Conservation (phyloP, 2,888 invertebrate genomes). For the Elegia similella region DNA sequence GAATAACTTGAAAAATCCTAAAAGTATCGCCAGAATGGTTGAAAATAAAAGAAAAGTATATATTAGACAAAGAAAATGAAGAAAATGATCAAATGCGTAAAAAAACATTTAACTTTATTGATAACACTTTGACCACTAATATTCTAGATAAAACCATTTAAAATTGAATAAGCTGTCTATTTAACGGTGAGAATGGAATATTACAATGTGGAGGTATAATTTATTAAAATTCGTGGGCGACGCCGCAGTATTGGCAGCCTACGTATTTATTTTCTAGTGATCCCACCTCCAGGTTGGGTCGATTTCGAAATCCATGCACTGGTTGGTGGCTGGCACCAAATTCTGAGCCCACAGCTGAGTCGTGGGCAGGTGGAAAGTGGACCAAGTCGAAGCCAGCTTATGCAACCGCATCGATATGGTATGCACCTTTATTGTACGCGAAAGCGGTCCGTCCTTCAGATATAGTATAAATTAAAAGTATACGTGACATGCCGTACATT, state of each 20-base stretch:
- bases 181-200: slow-evolving; percentile 34
- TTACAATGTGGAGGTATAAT: slow-evolving; percentile 43
- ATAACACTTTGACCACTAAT: slow-evolving; percentile 1
- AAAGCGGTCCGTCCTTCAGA: slow-evolving; percentile 56
- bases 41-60: background rate
- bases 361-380: slow-evolving; percentile 78
- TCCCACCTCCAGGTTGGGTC: slow-evolving; percentile 43
- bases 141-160: background rate
- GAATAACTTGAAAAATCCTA: too few species aligned
- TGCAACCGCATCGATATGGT: slow-evolving; percentile 62
- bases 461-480: slow-evolving; percentile 28
- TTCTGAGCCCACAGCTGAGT: slow-evolving; percentile 62
- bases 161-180: slow-evolving; percentile 19
- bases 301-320: slow-evolving; percentile 66
- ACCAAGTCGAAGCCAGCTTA: slow-evolving; percentile 53
- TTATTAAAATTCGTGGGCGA: slow-evolving; percentile 49
- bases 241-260: slow-evolving; percentile 47
- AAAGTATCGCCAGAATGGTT: background rate
- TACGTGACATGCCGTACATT: background rate
- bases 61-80: background rate
- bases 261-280: slow-evolving; percentile 42
- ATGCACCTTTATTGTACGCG: slow-evolving; percentile 60
- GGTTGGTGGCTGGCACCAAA: slow-evolving; percentile 57
- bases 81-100: background rate
- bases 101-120: slow-evolving; percentile 1